Base-by-base conservation (phyloP, 2,797 vertebrate species). In the Novumbra hubbsi region DNA sequence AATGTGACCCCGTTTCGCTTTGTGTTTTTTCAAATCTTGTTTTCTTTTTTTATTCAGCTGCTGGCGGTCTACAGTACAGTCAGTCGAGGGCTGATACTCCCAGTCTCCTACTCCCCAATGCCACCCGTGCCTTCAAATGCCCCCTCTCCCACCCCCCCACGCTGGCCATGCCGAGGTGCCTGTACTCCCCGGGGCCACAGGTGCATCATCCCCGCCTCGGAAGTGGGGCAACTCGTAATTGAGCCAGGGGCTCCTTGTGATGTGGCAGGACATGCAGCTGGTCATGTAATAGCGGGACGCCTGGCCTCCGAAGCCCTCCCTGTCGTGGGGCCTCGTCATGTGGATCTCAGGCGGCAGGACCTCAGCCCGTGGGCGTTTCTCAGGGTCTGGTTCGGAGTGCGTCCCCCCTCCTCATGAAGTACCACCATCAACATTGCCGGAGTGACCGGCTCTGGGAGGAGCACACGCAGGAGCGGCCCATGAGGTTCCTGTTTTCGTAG, bases 221-320 rank as follows among this genome's bases (percentile, higher is more conserved):
- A 28, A 70, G 69, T 57, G 6, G 50, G 69, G 27, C 69, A n/a
- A 16, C 69, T 70, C 69, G 8, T 70, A 57, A 49, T 55, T 57
- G 48, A 70, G 69, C 69, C 69, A 70, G 50, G 55, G 16, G 69
- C 69, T 28, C 3, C 57, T 50, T 28, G n/a, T 52, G 27, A 70
- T 27, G 69, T 57, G n/a, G 69, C 49, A 70, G 49, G 69, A 70
- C 69, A 70, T 70, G 27, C 49, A 70, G 69, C 52, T 57, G 69
- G 28, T n/a, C 69, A 70, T 70, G 69, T 30, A 50, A 50, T 55
- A 70, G 27, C 69, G 69, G 9, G 55, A n/a, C 48, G 30, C 50
- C 69, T 70, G 69, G 5, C 69, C 69, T 0, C 49, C 28, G 19
- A 70, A 70, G 69, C 32, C 32, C 19, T 55, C 69, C 27, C 50